These are phyloP conservation scores for Glaucidium brasilianum DNA, from an alignment of 2,113 vertebrate species.

Conservation along the genomic window DNA sequence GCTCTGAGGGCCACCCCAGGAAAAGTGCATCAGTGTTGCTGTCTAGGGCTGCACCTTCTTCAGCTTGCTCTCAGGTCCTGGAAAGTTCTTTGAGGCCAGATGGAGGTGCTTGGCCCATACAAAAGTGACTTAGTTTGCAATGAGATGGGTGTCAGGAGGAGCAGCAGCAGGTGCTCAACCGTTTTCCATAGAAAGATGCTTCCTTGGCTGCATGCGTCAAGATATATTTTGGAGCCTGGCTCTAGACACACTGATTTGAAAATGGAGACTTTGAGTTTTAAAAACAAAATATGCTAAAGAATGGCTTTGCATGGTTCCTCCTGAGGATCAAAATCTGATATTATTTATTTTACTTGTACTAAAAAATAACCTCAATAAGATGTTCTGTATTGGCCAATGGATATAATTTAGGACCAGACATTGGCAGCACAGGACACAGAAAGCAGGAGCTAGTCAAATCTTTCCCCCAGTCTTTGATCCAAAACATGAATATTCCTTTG, in stretches of 20 bases:
- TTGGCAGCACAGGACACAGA: slow-evolving; percentile 47
- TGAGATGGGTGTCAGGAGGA: slow-evolving; percentile 10
- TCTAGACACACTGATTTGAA: slow-evolving; percentile 12
- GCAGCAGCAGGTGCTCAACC: slow-evolving; percentile 21
- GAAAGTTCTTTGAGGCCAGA: slow-evolving; percentile 40
- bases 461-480: slow-evolving; percentile 27
- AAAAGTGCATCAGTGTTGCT: not conserved
- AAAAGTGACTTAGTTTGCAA: not conserved
- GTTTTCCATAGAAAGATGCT: not conserved
- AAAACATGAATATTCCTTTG: slow-evolving; percentile 59
- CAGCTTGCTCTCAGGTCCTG: not conserved
- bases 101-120: slow-evolving; percentile 20
- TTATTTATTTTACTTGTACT: slow-evolving; percentile 44
- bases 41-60: not conserved
- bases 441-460: slow-evolving; percentile 51
- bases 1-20: not conserved
- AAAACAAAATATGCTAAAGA: slow-evolving; percentile 46
- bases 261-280: slow-evolving; percentile 23
- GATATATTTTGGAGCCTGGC: slow-evolving; percentile 42
- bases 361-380: slow-evolving; percentile 25
- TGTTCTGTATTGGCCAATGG: not conserved
- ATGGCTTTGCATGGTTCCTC: not conserved
- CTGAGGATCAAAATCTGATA: not conserved
- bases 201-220: not conserved
- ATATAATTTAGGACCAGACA: slow-evolving; percentile 35